A percentile compares a stretch with the other conserved stretches of the same genome.
Evolutionary conservation across 2,113 vertebrate genomes (phyloP).

Genomic region (Recurvirostra avosetta): DNA sequence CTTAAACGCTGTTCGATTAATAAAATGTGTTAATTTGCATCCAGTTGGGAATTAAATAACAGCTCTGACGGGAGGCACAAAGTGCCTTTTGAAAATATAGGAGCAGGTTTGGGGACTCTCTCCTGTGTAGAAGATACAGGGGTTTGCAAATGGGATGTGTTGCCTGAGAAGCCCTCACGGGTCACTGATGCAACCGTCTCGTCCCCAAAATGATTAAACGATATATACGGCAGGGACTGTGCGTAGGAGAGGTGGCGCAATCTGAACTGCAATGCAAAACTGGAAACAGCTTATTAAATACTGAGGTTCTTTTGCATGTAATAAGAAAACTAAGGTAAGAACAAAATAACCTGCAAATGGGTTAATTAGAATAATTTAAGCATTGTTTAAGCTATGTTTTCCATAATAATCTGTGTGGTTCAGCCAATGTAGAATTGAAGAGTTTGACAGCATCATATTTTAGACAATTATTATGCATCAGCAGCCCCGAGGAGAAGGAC

Average conservation of each 20-base stretch:
- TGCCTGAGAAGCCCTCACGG: fast-evolving
- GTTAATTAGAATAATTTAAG: neutral
- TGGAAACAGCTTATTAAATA: neutral
- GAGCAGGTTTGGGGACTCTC: neutral
- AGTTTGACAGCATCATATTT: neutral
- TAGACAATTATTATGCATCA: neutral
- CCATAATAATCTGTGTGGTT: neutral
- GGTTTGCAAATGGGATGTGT: neutral
- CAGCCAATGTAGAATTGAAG: neutral
- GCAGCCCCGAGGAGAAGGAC: no score
- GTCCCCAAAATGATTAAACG: neutral
- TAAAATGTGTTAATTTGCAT: neutral
- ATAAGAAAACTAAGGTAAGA: neutral
- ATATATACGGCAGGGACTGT: neutral
- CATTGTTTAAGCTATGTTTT: neutral
- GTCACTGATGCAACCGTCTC: neutral
- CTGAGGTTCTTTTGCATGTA: neutral
- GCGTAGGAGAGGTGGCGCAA: neutral
- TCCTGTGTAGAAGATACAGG: neutral
- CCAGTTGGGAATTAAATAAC: neutral
- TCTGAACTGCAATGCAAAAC: neutral
- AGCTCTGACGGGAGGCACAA: neutral
- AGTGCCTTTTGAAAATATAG: neutral
- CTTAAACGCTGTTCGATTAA: neutral
- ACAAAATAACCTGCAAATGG: neutral